Evolutionary conservation across 2,888 invertebrate genomes (phyloP), one percentile per base, ranked within the genome.

Genomic region (Tenthredo amoena): DNA sequence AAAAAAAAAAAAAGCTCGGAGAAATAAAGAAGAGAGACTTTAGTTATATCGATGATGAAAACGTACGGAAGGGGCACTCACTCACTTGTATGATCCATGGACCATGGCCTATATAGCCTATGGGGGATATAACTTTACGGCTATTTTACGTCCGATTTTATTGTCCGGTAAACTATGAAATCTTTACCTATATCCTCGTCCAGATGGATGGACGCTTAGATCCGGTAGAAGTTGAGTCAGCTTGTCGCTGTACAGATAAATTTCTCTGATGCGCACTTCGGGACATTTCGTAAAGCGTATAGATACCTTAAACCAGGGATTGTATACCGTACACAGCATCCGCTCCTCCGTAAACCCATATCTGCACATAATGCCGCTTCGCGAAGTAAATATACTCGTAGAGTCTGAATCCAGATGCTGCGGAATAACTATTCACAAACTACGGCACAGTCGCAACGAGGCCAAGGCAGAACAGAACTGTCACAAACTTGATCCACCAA

Each of bases 91-190:
- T 50, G 50, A 18, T 31, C 50, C 58, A 79, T 37, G 79, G 47
- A 6, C 31, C 37, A 40, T 34, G 79, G 58, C 55, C 79, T 62
- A 9, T 85, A 87, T 87, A 87, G 87, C 87, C 86, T 74, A 84
- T 84, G 72, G 85, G 84, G 85, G 76, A 86, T 87, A 87, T 85
- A 88, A 89, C 88, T 92, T 91, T 92, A 92, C 90, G 90, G 87
- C 88, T 85, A 89, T 91, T 91, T 92, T 92, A 92, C 90, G 90
- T 88, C 90, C 88, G 91, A 91, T 91, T 92, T 92, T 92, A 92
- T 91, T 89, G 91, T 89, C 91, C 89, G 89, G 90, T 90, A 91
- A 91, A 91, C 92, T 91, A 89, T 89, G 90, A 89, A 89, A 90
- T 88, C 76, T 89, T 87, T 88, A 87, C 88, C 88, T 87, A 88